Conservation (phyloP, 1,140 invertebrate species). For the Teleogryllus occipitalis region DNA sequence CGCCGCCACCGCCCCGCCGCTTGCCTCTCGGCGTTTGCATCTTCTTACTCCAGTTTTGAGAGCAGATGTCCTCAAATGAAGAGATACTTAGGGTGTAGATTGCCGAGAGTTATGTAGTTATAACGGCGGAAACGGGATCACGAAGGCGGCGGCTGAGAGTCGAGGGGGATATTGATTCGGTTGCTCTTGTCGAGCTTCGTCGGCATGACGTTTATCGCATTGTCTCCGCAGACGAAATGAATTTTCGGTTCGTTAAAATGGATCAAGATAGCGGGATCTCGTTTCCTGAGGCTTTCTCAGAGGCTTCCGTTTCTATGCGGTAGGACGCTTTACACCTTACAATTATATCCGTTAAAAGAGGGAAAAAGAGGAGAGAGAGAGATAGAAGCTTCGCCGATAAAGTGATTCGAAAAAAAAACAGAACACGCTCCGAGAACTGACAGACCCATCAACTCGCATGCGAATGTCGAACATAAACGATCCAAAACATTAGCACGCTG, state of each 20-base stretch:
- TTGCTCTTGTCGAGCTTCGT: neutral
- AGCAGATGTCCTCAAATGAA: neutral
- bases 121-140: neutral
- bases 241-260: neutral
- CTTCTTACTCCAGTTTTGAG: neutral
- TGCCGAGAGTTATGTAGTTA: slow-evolving; percentile 4
- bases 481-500: no score
- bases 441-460: no score
- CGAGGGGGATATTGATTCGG: neutral
- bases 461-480: no score
- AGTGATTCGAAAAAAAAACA: no score
- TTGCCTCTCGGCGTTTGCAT: neutral
- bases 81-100: neutral
- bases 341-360: no score
- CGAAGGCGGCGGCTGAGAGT: neutral
- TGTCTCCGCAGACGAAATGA: neutral
- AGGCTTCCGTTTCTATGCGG: neutral
- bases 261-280: neutral
- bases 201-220: neutral
- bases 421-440: no score
- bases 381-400: no score
- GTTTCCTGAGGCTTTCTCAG: neutral
- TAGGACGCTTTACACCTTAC: no score
- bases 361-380: no score
- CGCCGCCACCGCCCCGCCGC: no score